These are phyloP conservation scores for Deilephila porcellus DNA, from an alignment of 2,888 invertebrate species.

Conservation along the genomic window DNA sequence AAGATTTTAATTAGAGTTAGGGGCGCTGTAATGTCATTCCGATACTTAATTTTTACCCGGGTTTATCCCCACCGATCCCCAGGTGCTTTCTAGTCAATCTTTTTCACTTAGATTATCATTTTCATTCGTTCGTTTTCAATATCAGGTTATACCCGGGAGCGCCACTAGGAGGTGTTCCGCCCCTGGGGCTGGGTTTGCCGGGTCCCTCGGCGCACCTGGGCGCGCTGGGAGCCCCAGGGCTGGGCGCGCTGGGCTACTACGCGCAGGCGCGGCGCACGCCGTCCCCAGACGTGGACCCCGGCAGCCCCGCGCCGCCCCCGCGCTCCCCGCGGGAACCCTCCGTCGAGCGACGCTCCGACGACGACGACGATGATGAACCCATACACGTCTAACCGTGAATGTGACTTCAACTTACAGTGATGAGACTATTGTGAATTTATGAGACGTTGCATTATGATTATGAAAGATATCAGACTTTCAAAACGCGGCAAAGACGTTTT, in stretches of 20 bases:
- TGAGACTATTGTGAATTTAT: neutral
- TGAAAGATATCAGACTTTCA: slow-evolving; percentile 19
- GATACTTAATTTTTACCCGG: too few relatives aligned
- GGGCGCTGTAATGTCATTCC: too few relatives aligned
- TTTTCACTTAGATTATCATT: neutral
- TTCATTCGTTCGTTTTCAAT: neutral
- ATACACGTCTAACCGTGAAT: slow-evolving; percentile 83
- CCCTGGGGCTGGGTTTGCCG: slow-evolving; percentile 85
- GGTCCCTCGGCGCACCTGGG: slow-evolving; percentile 88
- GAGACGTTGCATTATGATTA: neutral
- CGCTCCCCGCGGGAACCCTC: slow-evolving; percentile 74
- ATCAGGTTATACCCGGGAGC: slow-evolving; percentile 86
- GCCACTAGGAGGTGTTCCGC: slow-evolving; percentile 84
- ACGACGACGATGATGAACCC: slow-evolving; percentile 86
- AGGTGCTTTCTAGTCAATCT: too few relatives aligned
- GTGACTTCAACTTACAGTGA: slow-evolving; percentile 30
- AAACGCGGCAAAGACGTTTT: neutral
- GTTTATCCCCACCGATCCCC: too few relatives aligned
- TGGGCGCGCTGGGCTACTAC: slow-evolving; percentile 82
- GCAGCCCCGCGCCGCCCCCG: slow-evolving; percentile 83
- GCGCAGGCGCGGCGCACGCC: slow-evolving; percentile 79
- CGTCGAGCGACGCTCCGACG: slow-evolving; percentile 73
- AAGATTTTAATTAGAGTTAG: too few relatives aligned
- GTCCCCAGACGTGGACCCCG: slow-evolving; percentile 85
- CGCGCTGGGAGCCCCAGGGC: slow-evolving; percentile 88